Evolutionary conservation across 2,797 vertebrate genomes (phyloP).

Genomic region (Pteronotus mesoamericanus): DNA sequence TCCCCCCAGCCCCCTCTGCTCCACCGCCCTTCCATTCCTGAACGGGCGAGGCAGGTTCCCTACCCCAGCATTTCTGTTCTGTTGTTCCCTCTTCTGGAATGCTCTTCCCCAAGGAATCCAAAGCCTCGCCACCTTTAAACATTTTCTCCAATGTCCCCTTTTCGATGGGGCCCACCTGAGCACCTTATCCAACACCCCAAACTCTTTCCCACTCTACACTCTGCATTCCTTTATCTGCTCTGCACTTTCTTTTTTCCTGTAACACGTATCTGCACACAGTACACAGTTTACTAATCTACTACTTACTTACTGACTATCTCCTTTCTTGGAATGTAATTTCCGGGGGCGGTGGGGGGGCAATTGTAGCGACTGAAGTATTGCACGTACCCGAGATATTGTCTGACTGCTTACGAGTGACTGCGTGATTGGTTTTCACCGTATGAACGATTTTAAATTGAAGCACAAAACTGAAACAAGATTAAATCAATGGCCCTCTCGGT

Average conservation of each 20-base stretch:
- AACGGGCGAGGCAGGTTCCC: not conserved
- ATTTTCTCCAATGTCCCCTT: not conserved
- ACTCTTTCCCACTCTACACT: not conserved
- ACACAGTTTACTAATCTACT: not conserved
- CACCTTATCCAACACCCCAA: not conserved
- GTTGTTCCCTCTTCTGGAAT: not conserved
- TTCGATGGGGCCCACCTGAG: not conserved
- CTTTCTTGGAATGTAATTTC: not conserved
- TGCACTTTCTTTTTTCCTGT: not conserved
- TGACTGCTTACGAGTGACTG: not conserved
- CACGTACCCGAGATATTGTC: not conserved
- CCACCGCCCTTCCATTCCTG: not conserved
- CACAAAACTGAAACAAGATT: not conserved
- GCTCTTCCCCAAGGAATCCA: not conserved
- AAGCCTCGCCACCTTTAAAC: not conserved
- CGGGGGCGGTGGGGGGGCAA: not conserved
- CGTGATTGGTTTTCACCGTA: not conserved
- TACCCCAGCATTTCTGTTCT: not conserved
- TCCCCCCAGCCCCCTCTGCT: not conserved
- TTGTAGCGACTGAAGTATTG: not conserved
- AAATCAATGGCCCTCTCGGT: not conserved
- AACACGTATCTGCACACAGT: not conserved
- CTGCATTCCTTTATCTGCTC: not conserved
- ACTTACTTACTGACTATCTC: not conserved
- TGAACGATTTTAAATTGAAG: not conserved